Conservation (phyloP, 2,888 invertebrate genomes). For the Asteroscopus sphinx region DNA sequence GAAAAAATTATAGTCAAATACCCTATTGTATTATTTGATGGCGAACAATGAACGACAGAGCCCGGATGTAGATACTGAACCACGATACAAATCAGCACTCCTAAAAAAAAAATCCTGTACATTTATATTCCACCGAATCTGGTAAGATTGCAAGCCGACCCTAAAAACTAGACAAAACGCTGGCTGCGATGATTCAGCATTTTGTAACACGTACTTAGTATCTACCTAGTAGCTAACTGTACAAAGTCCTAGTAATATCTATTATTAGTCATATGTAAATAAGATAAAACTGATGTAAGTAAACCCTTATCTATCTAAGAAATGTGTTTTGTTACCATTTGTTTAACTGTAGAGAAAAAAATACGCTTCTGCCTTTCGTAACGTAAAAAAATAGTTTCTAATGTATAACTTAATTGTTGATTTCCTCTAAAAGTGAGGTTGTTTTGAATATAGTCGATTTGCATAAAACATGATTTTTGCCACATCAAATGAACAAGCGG, state of each 20-base stretch:
- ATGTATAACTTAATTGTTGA: too few species aligned
- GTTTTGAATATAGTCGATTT: neutral
- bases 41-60: too few species aligned
- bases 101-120: too few species aligned
- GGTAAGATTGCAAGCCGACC: too few species aligned
- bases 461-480: slow-evolving; percentile 10
- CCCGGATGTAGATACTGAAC: too few species aligned
- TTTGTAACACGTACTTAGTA: neutral
- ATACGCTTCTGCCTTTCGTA: neutral
- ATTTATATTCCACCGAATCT: too few species aligned
- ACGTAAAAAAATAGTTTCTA: neutral
- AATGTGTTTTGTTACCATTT: neutral
- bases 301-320: slow-evolving; percentile 13
- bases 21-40: too few species aligned
- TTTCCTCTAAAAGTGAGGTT: too few species aligned
- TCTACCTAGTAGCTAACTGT: neutral
- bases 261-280: slow-evolving; percentile 7
- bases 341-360: neutral
- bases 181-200: neutral
- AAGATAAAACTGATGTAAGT: slow-evolving; percentile 16
- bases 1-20: too few species aligned
- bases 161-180: too few species aligned
- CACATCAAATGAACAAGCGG: slow-evolving; percentile 41
- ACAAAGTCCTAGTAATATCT: neutral
- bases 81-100: too few species aligned